phyloP scores from a whole-genome alignment of 1,140 invertebrate genomes.

The Drosophila persimilis region DNA sequence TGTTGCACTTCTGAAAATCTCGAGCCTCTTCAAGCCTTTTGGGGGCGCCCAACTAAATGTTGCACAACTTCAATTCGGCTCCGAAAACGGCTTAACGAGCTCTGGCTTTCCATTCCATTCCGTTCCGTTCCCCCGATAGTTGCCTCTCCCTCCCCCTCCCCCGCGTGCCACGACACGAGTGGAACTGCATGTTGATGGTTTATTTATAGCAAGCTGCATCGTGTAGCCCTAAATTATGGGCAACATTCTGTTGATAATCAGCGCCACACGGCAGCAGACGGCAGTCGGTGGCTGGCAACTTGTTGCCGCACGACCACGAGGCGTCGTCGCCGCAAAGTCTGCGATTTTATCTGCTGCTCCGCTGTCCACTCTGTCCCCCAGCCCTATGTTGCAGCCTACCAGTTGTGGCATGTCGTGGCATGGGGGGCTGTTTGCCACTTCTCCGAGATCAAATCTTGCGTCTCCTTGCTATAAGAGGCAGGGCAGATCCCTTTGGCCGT shows the following conservation, averaged over 20 bases:
- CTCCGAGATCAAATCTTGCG: constrained; percentile 29
- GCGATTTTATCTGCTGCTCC: constrained; percentile 67
- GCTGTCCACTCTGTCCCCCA: constrained; percentile 35
- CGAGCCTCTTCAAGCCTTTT: constrained; percentile 5
- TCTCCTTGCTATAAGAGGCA: constrained; percentile 27
- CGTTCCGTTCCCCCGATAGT: constrained; percentile 12
- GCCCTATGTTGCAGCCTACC: constrained; percentile 33
- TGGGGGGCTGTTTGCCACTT: constrained; percentile 40
- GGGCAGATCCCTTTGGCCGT: constrained; percentile 35
- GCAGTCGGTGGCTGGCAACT: constrained; percentile 46
- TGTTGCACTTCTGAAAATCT: constrained; percentile 19
- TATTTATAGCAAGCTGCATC: constrained; percentile 52
- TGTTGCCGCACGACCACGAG: constrained; percentile 55
- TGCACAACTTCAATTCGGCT: neutral
- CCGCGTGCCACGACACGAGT: constrained; percentile 33
- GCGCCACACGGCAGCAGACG: neutral
- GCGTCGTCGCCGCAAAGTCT: constrained; percentile 62
- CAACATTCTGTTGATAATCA: constrained; percentile 41
- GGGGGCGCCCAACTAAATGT: constrained; percentile 3
- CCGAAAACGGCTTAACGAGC: constrained; percentile 15
- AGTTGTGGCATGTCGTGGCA: constrained; percentile 56
- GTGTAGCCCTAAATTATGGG: constrained; percentile 59
- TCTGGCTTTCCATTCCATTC: constrained; percentile 6
- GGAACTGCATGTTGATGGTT: constrained; percentile 8
- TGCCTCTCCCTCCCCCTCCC: neutral